These are phyloP conservation scores for Spongilla lacustris DNA, from an alignment of 37 sponge, comb jelly and placozoan genomes.

Conservation along the genomic window DNA sequence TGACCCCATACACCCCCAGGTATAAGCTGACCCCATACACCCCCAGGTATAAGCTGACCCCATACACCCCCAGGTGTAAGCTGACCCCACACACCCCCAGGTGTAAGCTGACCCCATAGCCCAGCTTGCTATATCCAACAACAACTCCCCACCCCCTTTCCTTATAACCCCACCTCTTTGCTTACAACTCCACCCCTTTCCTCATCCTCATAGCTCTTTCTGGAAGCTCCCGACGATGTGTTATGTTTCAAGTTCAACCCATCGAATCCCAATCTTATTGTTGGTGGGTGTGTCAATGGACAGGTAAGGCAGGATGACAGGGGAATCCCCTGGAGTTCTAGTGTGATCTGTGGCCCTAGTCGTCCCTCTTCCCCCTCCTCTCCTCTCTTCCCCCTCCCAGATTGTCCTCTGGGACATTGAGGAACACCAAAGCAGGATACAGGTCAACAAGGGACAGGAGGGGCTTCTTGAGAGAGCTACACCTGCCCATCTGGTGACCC, in stretches of 20 bases:
- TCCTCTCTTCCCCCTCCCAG: slow-evolving; percentile 27
- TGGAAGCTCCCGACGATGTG: slow-evolving; percentile 96
- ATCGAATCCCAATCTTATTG: slow-evolving; percentile 84
- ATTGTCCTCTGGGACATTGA: slow-evolving; percentile 95
- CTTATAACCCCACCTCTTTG: not conserved
- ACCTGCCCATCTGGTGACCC: slow-evolving; percentile 49
- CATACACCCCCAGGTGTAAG: no score
- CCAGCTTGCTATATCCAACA: no score
- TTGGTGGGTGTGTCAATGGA: slow-evolving; percentile 94
- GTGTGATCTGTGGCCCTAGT: no score
- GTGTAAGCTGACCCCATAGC: no score
- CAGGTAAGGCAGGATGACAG: slow-evolving; percentile 56
- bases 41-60: no score
- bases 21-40: no score
- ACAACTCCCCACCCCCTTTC: no score
- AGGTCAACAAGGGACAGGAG: slow-evolving; percentile 58
- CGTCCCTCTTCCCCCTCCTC: not conserved
- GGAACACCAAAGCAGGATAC: slow-evolving; percentile 75
- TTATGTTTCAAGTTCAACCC: slow-evolving; percentile 93
- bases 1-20: no score
- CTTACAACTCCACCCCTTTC: not conserved
- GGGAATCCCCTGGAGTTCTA: no score
- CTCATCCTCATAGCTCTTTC: slow-evolving; percentile 64
- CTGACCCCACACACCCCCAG: no score
- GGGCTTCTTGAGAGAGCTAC: slow-evolving; percentile 25